These are phyloP conservation scores for Enteromius trimaculatus DNA, from an alignment of 2,797 vertebrate genomes.

Conservation along the genomic window DNA sequence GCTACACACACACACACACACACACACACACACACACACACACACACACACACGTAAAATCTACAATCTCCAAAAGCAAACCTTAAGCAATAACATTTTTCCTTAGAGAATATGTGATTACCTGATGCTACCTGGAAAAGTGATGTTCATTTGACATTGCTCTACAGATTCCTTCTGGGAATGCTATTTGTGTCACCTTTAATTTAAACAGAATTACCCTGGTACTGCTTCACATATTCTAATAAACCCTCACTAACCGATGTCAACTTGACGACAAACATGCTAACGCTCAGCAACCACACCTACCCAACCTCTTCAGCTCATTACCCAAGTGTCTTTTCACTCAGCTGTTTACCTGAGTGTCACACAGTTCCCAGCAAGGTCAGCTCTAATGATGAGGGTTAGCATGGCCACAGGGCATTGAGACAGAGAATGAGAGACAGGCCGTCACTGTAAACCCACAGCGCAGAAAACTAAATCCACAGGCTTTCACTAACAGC, in stretches of 20 bases:
- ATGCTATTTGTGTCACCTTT: background rate
- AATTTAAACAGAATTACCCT: background rate
- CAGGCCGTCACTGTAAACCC: background rate
- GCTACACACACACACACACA: no score
- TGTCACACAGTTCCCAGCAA: conserved; percentile 16
- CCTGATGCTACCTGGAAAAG: background rate
- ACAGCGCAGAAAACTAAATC: conserved; percentile 16
- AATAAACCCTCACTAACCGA: conserved; percentile 7
- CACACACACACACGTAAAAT: no score
- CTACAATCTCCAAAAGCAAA: background rate
- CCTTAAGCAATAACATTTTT: background rate
- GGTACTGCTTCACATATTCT: background rate
- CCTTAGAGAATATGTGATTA: background rate
- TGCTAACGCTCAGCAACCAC: conserved; percentile 11
- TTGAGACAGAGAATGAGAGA: background rate
- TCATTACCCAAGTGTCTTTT: conserved; percentile 27
- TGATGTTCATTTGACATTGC: background rate
- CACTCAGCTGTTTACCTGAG: conserved; percentile 39
- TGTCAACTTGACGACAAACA: conserved; percentile 16
- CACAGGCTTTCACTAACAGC: conserved; percentile 40
- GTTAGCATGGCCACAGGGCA: conserved; percentile 39
- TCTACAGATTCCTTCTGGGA: background rate
- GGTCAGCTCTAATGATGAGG: conserved; percentile 48
- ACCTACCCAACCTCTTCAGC: conserved; percentile 12
- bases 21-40: no score